phyloP scores from a whole-genome alignment of 2,888 invertebrate species.

The Anthoptus insignis region DNA sequence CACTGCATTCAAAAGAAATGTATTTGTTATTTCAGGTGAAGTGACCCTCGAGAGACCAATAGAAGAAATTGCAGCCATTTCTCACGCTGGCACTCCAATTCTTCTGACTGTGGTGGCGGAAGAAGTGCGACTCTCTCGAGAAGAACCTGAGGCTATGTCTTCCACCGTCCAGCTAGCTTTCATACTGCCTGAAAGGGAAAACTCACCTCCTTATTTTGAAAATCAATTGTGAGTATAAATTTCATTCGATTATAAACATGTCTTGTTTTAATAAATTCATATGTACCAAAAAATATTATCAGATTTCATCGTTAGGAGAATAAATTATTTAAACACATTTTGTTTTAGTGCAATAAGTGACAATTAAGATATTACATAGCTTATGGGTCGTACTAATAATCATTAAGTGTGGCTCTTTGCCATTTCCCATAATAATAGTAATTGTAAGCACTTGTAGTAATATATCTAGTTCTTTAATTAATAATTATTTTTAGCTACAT shows the following conservation, averaged over 20 bases:
- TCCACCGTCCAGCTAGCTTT: conserved; percentile 94
- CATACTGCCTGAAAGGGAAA: conserved; percentile 92
- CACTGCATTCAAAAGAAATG: neutral
- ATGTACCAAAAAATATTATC: too few species aligned
- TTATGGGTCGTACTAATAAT: too few species aligned
- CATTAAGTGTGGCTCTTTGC: too few species aligned
- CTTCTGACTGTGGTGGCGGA: conserved; percentile 95
- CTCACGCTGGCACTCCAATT: conserved; percentile 94
- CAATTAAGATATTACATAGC: too few species aligned
- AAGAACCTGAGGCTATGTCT: conserved; percentile 93
- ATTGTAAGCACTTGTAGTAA: too few species aligned
- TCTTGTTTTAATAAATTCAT: too few species aligned
- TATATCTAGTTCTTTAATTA: neutral
- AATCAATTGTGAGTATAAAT: conserved; percentile 89
- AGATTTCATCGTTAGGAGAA: too few species aligned
- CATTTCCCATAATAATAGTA: too few species aligned
- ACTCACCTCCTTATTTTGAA: conserved; percentile 93
- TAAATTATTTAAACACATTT: too few species aligned
- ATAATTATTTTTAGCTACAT: conserved; percentile 88
- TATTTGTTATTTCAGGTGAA: conserved; percentile 69
- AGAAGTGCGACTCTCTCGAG: conserved; percentile 91
- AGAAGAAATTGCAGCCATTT: conserved; percentile 93
- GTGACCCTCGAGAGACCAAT: conserved; percentile 88
- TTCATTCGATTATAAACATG: too few species aligned
- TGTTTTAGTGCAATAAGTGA: too few species aligned